Evolutionary conservation across 2,113 vertebrate species (phyloP).

Genomic region (Phoenicopterus ruber): DNA sequence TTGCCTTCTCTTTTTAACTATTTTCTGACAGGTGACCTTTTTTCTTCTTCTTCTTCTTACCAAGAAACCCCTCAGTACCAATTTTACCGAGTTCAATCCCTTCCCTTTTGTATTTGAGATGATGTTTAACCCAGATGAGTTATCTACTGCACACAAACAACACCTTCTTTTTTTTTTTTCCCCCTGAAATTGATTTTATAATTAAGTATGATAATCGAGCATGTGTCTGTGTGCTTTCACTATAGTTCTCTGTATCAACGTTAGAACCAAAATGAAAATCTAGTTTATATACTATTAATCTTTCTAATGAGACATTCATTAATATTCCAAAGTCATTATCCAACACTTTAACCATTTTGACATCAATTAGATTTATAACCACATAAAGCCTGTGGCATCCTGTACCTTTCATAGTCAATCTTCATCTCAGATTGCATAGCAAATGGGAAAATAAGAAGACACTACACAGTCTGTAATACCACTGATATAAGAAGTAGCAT

Average conservation of each 20-base stretch:
- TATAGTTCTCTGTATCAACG: not conserved
- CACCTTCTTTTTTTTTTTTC: not conserved
- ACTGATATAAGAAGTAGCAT: not conserved
- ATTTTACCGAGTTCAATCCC: not conserved
- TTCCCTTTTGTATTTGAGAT: not conserved
- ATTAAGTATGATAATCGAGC: not conserved
- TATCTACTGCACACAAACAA: not conserved
- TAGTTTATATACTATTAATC: not conserved
- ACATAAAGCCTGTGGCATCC: conserved; percentile 17
- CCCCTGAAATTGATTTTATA: not conserved
- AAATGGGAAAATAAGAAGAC: conserved; percentile 18
- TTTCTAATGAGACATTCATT: not conserved
- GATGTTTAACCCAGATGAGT: not conserved
- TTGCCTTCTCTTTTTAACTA: not conserved
- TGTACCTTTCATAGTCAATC: conserved; percentile 32
- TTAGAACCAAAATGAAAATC: not conserved
- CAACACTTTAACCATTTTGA: conserved; percentile 10
- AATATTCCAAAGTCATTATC: conserved; percentile 5
- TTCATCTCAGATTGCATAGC: not conserved
- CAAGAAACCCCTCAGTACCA: not conserved
- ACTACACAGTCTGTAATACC: not conserved
- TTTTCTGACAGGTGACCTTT: not conserved
- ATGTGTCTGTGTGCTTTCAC: not conserved
- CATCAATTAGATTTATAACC: conserved; percentile 48
- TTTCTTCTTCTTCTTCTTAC: not conserved